phyloP scores from a whole-genome alignment of 35 echinoderm and acorn worm genomes.

The Ophiothrix spiculata region DNA sequence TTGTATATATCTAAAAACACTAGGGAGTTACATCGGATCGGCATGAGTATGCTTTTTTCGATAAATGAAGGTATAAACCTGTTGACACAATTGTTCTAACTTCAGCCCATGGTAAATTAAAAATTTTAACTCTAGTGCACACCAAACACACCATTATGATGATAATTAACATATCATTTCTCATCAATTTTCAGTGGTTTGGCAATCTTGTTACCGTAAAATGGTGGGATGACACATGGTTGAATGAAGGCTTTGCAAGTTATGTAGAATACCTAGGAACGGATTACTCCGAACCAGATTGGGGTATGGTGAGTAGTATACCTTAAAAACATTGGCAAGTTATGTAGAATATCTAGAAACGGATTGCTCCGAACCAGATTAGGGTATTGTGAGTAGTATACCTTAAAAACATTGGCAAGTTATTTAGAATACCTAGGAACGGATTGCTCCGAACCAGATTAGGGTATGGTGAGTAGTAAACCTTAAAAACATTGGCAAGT shows the following conservation, averaged over 20 bases:
- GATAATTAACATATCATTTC: too few species aligned
- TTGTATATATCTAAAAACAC: too few species aligned
- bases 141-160: too few species aligned
- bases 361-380: constrained; percentile 53
- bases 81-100: too few species aligned
- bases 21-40: too few species aligned
- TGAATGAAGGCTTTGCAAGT: constrained; percentile 96
- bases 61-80: too few species aligned
- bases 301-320: constrained; percentile 77
- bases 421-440: constrained; percentile 72
- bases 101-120: too few species aligned
- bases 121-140: too few species aligned
- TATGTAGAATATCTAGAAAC: constrained; percentile 71
- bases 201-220: constrained; percentile 85
- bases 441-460: constrained; percentile 53
- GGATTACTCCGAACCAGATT: constrained; percentile 53
- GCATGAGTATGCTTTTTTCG: too few species aligned
- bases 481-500: constrained; percentile 63
- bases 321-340: constrained; percentile 65
- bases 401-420: constrained; percentile 69
- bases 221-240: constrained; percentile 93
- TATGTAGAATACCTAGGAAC: constrained; percentile 73
- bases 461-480: constrained; percentile 75
- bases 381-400: constrained; percentile 74
- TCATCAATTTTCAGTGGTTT: constrained; percentile 83